phyloP scores from a whole-genome alignment of 2,113 vertebrate genomes.

The Pelecanus crispus region DNA sequence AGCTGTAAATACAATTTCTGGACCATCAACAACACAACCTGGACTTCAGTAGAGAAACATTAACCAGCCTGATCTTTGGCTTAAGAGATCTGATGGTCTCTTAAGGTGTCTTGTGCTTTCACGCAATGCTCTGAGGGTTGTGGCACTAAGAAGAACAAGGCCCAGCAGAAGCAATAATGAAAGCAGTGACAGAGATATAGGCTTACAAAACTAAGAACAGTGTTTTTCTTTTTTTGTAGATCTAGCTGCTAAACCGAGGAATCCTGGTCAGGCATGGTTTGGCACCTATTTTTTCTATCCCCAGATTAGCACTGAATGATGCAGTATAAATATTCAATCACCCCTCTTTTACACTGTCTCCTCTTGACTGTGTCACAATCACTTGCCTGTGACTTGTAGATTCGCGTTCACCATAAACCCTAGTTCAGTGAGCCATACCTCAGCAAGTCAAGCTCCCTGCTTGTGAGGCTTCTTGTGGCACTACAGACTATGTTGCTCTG shows the following conservation, averaged over 20 bases:
- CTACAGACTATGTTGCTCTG: neutral
- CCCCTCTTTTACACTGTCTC: neutral
- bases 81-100: neutral
- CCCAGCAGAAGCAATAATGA: neutral
- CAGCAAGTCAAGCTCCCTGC: neutral
- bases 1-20: neutral
- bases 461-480: neutral
- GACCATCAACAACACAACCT: neutral
- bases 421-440: neutral
- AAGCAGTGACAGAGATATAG: neutral
- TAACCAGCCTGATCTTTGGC: neutral
- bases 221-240: neutral
- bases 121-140: neutral
- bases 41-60: neutral
- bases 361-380: neutral
- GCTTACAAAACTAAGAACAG: neutral
- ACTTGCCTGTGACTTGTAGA: neutral
- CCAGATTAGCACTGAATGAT: neutral
- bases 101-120: neutral
- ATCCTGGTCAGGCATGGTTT: neutral
- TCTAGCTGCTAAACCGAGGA: neutral
- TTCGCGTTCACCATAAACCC: neutral
- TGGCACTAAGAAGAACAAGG: neutral
- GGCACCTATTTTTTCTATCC: neutral
- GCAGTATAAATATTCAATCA: neutral